Conservation (phyloP, 2,113 vertebrate species). For the Neodon shergylaensis region DNA sequence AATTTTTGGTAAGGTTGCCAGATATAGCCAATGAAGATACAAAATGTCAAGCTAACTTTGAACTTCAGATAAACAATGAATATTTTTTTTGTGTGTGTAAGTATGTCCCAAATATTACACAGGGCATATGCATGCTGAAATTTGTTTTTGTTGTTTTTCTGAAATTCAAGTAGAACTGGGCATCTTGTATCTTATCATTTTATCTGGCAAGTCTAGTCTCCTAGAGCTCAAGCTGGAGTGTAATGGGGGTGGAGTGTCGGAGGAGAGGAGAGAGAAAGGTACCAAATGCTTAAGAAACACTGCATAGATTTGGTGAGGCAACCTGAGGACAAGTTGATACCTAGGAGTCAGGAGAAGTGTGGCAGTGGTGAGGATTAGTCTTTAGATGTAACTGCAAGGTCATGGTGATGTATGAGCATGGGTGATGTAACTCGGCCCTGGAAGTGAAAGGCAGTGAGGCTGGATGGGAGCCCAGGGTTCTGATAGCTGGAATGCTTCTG, state of each 20-base stretch:
- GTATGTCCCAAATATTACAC: conserved; percentile 3
- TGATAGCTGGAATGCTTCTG: neutral
- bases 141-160: conserved; percentile 47
- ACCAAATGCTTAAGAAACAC: conserved; percentile 23
- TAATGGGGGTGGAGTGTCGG: neutral
- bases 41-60: neutral
- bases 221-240: conserved; percentile 32
- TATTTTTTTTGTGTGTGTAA: neutral
- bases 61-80: conserved; percentile 46
- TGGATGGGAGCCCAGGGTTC: neutral
- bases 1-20: neutral
- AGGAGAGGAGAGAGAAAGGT: conserved; percentile 15
- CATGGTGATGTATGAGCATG: neutral
- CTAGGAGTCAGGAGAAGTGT: neutral
- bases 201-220: conserved; percentile 29
- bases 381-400: neutral
- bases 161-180: conserved; percentile 54
- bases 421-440: neutral
- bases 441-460: neutral
- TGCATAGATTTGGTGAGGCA: conserved; percentile 15
- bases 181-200: conserved; percentile 41
- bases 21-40: conserved; percentile 25
- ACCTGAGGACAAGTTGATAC: neutral
- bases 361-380: neutral
- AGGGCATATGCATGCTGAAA: conserved; percentile 3